Evolutionary conservation across 1,140 invertebrate species (phyloP), one percentile per base, ranked within the genome.

Genomic region (Rhynchophorus ferrugineus): DNA sequence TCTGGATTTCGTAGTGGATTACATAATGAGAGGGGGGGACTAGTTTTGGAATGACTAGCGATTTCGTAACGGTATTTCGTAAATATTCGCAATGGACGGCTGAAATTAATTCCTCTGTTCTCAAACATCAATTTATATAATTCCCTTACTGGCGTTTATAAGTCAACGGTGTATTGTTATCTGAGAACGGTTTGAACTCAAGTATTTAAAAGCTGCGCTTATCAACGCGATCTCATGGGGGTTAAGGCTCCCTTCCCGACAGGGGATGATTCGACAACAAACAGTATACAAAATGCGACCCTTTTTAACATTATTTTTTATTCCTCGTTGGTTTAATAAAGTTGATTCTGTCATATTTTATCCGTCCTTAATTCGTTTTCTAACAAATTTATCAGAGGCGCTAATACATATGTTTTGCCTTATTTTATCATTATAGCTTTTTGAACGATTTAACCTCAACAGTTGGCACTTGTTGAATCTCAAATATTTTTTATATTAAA

Each of bases 151-250:
- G 64, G 64, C 64, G 63, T 66, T 66, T 66, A 64, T 64, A 66
- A 66, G 64, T 63, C 64, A 66, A 60, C 52, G 61, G 61, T 66
- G 62, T 66, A 66, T 66, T 66, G 64, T 66, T 66, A 64, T 64
- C 59, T 62, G 58, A 56, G 61, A 64, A 58, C 61, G 59, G 54
- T 59, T 58, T 13, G 63, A 57, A 51, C 52, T 56, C 50, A 62
- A 63, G 62, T 64, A 64, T 61, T 66, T 66, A 63, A 66, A 66
- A 66, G 64, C 64, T 61, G 57, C 52, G 60, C 62, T 66, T 63
- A 65, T 66, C 62, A 64, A 63, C 51, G 57, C 56, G 54, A 58
- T 62, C 61, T 61, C 62, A 34, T 44, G 45, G 45, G 45, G 47
- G 33, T 42, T 51, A 50, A 39, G 37, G n/a, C n/a, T n/a, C 42